phyloP scores from a whole-genome alignment of 2,797 vertebrate genomes.

The Leptoclinus maculatus region DNA sequence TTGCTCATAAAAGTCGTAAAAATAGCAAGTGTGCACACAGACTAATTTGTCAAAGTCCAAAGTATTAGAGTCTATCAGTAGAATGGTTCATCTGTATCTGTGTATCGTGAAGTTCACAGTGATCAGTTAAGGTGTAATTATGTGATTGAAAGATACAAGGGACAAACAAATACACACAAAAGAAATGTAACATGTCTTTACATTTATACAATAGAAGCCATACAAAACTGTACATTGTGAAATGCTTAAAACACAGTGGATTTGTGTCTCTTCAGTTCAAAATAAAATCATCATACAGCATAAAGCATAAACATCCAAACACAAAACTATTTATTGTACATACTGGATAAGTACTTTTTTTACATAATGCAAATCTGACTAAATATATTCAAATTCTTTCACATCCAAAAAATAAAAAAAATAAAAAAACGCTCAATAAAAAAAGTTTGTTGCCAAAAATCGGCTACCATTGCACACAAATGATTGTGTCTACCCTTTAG shows the following conservation, averaged over 20 bases:
- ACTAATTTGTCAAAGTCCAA: neutral
- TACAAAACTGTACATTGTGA: slow-evolving; percentile 62
- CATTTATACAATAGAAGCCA: slow-evolving; percentile 76
- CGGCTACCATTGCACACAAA: slow-evolving; percentile 57
- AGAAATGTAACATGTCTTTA: slow-evolving; percentile 58
- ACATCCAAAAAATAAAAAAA: slow-evolving; percentile 49
- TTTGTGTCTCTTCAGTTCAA: slow-evolving; percentile 38
- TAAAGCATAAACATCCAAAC: slow-evolving; percentile 21
- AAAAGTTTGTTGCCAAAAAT: slow-evolving; percentile 40
- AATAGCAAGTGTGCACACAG: neutral
- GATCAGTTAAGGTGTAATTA: neutral
- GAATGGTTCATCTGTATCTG: neutral
- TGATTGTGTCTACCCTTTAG: slow-evolving; percentile 42
- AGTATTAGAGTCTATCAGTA: neutral
- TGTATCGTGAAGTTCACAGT: neutral
- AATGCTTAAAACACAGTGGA: slow-evolving; percentile 15
- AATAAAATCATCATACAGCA: slow-evolving; percentile 23
- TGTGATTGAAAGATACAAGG: neutral
- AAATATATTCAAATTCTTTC: slow-evolving; percentile 54
- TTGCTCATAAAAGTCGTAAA: neutral
- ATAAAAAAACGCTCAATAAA: slow-evolving; percentile 39
- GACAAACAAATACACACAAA: neutral
- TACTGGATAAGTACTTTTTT: slow-evolving; percentile 64
- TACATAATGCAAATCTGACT: slow-evolving; percentile 51
- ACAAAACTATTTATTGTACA: slow-evolving; percentile 33